phyloP scores from a whole-genome alignment of 2,113 vertebrate species.

The Tupaia tana region DNA sequence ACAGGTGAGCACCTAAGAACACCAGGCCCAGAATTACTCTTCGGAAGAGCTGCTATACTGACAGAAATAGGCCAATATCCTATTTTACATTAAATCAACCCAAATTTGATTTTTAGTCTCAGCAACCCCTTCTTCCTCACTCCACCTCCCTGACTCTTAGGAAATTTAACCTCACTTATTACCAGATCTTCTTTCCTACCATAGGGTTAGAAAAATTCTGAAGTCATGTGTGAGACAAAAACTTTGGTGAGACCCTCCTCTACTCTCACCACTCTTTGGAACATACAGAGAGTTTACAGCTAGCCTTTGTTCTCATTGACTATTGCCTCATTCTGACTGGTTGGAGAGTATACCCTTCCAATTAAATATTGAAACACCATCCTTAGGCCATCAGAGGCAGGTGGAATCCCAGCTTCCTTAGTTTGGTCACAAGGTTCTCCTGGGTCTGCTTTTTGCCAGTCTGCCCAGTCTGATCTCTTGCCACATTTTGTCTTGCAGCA shows the following conservation, averaged over 20 bases:
- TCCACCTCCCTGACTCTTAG: background rate
- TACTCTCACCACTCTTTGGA: background rate
- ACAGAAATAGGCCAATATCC: slow-evolving; percentile 10
- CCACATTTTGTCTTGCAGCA: background rate
- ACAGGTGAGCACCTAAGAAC: background rate
- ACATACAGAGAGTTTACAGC: background rate
- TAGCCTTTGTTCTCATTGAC: slow-evolving; percentile 4
- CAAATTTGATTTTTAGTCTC: slow-evolving; percentile 52
- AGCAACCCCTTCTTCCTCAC: too few relatives aligned
- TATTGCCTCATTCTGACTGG: slow-evolving; percentile 15
- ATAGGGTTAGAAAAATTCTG: background rate
- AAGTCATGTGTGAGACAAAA: background rate
- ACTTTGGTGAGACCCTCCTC: background rate
- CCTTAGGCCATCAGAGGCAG: background rate
- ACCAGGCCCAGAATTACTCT: background rate
- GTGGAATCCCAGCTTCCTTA: slow-evolving; percentile 8
- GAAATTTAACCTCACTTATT: slow-evolving; percentile 2
- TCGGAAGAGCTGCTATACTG: background rate
- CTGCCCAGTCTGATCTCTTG: background rate
- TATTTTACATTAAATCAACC: slow-evolving; percentile 37
- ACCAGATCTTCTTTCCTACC: background rate
- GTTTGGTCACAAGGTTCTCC: background rate
- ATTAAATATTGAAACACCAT: background rate
- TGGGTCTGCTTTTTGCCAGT: background rate
- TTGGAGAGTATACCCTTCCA: background rate